phyloP scores from a whole-genome alignment of 2,888 invertebrate species.

The Eretmocerus hayati region DNA sequence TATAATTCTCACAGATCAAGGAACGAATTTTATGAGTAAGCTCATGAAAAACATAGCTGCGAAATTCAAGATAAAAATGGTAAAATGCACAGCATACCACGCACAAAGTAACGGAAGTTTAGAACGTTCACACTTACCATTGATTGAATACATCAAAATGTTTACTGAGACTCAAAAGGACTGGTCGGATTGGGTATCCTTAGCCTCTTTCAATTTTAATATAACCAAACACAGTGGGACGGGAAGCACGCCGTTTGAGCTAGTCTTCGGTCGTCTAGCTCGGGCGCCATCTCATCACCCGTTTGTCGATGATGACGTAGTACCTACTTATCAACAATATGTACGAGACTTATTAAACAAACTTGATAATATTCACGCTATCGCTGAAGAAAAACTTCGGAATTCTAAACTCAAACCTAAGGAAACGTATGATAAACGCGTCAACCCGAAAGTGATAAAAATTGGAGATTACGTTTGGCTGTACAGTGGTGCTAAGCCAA shows the following conservation, averaged over 20 bases:
- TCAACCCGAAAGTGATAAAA: neutral
- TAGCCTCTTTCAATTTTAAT: constrained; percentile 19
- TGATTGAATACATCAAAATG: constrained; percentile 23
- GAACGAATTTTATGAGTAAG: constrained; percentile 22
- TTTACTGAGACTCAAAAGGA: constrained; percentile 14
- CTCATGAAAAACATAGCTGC: constrained; percentile 22
- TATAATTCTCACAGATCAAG: constrained; percentile 24
- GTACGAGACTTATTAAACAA: neutral
- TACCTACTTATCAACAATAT: neutral
- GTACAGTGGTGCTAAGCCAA: neutral
- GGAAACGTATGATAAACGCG: neutral
- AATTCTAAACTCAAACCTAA: neutral
- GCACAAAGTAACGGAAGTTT: constrained; percentile 23
- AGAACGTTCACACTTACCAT: constrained; percentile 22
- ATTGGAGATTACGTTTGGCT: neutral
- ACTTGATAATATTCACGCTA: neutral
- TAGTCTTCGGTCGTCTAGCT: constrained; percentile 22
- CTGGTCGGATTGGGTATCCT: constrained; percentile 24
- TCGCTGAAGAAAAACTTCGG: neutral
- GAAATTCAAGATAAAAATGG: constrained; percentile 20
- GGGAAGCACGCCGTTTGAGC: constrained; percentile 16
- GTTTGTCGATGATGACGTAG: neutral
- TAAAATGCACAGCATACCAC: constrained; percentile 21
- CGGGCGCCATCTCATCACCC: no score
- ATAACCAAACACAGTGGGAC: constrained; percentile 18